A percentile compares a stretch with the other conserved stretches of the same genome.
Evolutionary conservation across 2,797 vertebrate genomes (phyloP).

Genomic region (Propithecus perrieri): DNA sequence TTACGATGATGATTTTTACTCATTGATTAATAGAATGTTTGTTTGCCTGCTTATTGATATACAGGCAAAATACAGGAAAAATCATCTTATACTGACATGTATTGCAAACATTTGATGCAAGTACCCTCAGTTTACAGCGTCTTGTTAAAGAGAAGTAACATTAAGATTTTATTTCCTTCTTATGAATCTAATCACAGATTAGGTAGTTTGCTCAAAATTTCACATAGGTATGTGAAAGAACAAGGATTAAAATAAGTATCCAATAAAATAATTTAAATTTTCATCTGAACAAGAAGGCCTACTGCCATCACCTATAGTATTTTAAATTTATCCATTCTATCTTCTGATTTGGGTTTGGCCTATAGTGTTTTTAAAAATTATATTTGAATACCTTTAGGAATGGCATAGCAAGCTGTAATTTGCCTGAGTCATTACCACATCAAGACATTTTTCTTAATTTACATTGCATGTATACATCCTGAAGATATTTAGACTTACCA

Average conservation of each 20-base stretch:
- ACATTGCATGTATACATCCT: background rate
- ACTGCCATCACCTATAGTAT: background rate
- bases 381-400: background rate
- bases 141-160: background rate
- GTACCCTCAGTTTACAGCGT: background rate
- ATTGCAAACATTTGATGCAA: background rate
- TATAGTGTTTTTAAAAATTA: background rate
- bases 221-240: background rate
- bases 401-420: background rate
- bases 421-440: background rate
- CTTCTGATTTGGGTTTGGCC: background rate
- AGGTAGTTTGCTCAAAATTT: background rate
- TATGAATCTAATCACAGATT: background rate
- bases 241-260: background rate
- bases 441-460: background rate
- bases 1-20: background rate
- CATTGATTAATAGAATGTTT: background rate
- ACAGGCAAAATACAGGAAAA: background rate
- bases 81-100: background rate
- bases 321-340: background rate
- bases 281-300: background rate
- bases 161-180: background rate
- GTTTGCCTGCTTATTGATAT: background rate
- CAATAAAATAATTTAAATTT: conserved; percentile 24
- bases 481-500: background rate